Evolutionary conservation across 2,113 vertebrate species (phyloP).

Genomic region (Indicator maculatus): DNA sequence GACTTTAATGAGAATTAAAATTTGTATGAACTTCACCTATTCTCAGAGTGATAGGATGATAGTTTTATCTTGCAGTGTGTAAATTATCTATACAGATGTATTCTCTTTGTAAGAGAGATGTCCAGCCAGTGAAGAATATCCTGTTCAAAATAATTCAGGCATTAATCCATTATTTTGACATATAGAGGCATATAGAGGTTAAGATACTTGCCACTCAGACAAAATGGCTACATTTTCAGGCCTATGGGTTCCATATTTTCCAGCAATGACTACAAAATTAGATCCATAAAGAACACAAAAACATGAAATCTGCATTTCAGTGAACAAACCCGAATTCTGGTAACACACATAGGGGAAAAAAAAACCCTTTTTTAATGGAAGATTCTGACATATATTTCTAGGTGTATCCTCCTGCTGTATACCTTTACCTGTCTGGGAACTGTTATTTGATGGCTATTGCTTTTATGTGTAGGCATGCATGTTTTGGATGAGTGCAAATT

Average conservation of each 20-base stretch:
- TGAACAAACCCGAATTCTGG: background rate
- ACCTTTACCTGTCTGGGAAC: background rate
- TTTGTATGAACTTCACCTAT: conserved; percentile 12
- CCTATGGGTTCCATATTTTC: background rate
- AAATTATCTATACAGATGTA: background rate
- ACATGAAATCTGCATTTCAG: background rate
- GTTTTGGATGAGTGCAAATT: background rate
- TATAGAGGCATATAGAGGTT: background rate
- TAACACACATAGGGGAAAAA: background rate
- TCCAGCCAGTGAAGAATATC: background rate
- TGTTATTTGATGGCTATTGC: background rate
- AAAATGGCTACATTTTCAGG: background rate
- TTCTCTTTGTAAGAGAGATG: background rate
- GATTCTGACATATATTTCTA: background rate
- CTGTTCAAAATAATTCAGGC: background rate
- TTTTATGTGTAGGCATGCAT: background rate
- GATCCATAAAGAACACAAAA: background rate
- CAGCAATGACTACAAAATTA: background rate
- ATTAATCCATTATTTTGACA: conserved; percentile 15
- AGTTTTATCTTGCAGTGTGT: background rate
- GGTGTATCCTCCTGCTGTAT: background rate
- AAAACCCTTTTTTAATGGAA: background rate
- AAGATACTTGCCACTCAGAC: background rate
- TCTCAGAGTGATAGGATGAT: background rate
- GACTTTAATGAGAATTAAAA: conserved; percentile 51